Percentiles rank a stretch among this genome's conserved stretches.
These are phyloP conservation scores for Harpegnathos saltator DNA, from an alignment of 1,140 invertebrate species.

Conservation along the genomic window DNA sequence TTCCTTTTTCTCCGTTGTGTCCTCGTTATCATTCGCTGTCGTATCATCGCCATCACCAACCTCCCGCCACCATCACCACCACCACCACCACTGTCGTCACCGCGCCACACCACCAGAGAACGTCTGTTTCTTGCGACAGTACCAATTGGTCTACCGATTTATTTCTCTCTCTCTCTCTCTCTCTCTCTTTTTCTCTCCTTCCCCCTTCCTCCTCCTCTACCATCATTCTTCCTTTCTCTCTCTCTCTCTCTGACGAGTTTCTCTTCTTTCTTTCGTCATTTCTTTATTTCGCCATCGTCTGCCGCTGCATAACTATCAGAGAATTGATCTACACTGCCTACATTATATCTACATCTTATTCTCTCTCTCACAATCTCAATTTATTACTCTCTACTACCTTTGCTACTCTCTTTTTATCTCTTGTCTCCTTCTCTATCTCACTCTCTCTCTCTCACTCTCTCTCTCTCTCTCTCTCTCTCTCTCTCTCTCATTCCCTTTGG, in stretches of 20 bases:
- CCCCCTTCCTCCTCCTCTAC: too few relatives aligned
- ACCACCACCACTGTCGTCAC: too few relatives aligned
- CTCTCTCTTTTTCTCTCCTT: too few relatives aligned
- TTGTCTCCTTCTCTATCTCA: background rate
- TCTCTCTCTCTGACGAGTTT: constrained; percentile 62
- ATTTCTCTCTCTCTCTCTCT: constrained; percentile 60
- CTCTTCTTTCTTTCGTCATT: constrained; percentile 61
- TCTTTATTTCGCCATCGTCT: constrained; percentile 60
- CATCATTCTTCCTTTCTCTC: too few relatives aligned
- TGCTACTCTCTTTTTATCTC: background rate
- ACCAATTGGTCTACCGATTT: constrained; percentile 64
- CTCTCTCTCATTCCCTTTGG: background rate
- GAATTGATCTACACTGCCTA: constrained; percentile 58
- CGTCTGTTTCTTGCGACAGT: constrained; percentile 31
- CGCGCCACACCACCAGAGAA: constrained; percentile 15
- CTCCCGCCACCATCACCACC: background rate
- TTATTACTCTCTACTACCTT: too few relatives aligned
- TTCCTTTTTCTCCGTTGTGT: background rate
- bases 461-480: background rate
- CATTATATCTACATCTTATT: constrained; percentile 36
- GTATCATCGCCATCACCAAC: constrained; percentile 7
- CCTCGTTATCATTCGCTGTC: background rate
- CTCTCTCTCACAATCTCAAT: constrained; percentile 34
- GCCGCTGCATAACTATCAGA: constrained; percentile 68
- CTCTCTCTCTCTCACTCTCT: background rate